Base-by-base conservation (phyloP, 2,113 vertebrate species). In the Aptenodytes patagonicus region DNA sequence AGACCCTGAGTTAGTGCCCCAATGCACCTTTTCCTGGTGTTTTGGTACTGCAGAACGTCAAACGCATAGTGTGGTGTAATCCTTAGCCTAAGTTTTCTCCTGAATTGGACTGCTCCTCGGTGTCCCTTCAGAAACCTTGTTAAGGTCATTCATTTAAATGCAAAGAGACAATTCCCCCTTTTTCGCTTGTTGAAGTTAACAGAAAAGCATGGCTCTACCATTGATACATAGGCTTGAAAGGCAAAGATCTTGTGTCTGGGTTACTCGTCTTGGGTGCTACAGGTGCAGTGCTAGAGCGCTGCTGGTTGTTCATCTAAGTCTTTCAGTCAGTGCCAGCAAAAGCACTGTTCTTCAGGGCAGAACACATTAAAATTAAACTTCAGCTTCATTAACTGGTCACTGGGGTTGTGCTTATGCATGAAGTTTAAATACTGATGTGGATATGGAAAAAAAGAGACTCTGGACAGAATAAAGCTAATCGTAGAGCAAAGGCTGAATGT, bases 11-110 rank as follows among this genome's bases (percentile, higher is more conserved):
- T 22, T 57, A 36, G 25, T 10, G 2, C 10, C 57, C 18, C 24
- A 64, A 0, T 21, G 18, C 14, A 20, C 24, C 3, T 51, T 47
- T 62, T 36, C 34, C 40, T 28, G 8, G 7, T 42, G 16, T n/a
- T 77, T 70, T 47, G 13, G 29, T 66, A 44, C 14, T 64, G 38
- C 42, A 71, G 65, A 85, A 64, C 18, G 24, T 88, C n/a, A 60
- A 78, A 75, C 9, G n/a, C 5, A 1, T 1, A 52, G 5, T 6
- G 8, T 0, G 2, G 11, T 46, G 29, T 51, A 60, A 64, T 51
- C 9, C 29, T 32, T 55, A 64, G 16, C 17, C n/a, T 54, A 42
- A 72, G 9, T 47, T 90, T 92, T 78, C n/a, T 75, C 6, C 20
- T 60, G 46, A 72, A 31, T 28, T 52, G 29, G 9, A n/a, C 40